phyloP scores from a whole-genome alignment of 2,113 vertebrate genomes.

The Sebastes schlegelii region DNA sequence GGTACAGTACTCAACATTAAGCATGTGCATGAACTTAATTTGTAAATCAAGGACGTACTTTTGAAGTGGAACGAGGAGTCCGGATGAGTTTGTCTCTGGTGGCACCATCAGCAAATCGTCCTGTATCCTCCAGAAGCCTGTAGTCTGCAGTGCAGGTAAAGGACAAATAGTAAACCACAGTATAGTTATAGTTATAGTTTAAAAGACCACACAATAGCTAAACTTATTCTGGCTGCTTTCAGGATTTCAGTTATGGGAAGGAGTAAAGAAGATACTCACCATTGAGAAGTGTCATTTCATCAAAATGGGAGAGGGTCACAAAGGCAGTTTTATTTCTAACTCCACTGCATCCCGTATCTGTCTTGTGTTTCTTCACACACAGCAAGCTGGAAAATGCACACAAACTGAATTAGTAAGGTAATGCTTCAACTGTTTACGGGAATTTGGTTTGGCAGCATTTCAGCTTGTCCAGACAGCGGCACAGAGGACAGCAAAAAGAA shows the following conservation, averaged over 20 bases:
- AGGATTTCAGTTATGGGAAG: neutral
- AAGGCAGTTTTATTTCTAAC: slow-evolving; percentile 92
- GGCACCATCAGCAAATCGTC: slow-evolving; percentile 89
- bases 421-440: neutral
- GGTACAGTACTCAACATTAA: neutral
- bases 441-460: slow-evolving; percentile 9
- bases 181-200: too few relatives aligned
- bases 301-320: slow-evolving; percentile 88
- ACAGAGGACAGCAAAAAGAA: neutral
- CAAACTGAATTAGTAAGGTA: neutral
- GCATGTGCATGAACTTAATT: neutral
- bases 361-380: slow-evolving; percentile 95
- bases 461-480: neutral
- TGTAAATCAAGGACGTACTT: slow-evolving; percentile 60
- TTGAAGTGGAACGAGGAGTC: slow-evolving; percentile 31
- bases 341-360: slow-evolving; percentile 87
- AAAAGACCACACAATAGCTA: too few relatives aligned
- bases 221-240: neutral
- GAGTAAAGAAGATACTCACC: slow-evolving; percentile 83
- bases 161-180: neutral
- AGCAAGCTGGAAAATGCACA: slow-evolving; percentile 82
- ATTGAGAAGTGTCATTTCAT: slow-evolving; percentile 91
- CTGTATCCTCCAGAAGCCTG: slow-evolving; percentile 94
- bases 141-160: slow-evolving; percentile 87
- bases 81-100: slow-evolving; percentile 82